phyloP scores from a whole-genome alignment of 2,113 vertebrate genomes.

The Heloderma charlesbogerti region DNA sequence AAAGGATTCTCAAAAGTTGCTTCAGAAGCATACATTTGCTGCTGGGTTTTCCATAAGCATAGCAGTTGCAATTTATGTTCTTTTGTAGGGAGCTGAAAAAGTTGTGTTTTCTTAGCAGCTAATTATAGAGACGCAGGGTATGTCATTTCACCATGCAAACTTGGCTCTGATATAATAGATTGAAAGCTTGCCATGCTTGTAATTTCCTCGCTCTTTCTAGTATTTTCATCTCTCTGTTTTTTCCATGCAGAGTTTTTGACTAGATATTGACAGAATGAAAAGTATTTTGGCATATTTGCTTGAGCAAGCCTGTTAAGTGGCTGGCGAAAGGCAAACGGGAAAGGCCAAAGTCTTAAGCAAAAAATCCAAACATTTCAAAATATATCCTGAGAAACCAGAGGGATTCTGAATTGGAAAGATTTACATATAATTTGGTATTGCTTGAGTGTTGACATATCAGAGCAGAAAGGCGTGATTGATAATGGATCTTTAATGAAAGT shows the following conservation, averaged over 20 bases:
- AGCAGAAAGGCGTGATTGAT: not conserved
- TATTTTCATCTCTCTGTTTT: constrained; percentile 78
- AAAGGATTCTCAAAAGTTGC: constrained; percentile 80
- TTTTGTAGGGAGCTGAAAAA: constrained; percentile 74
- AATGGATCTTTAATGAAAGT: not conserved
- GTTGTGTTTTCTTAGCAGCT: constrained; percentile 79
- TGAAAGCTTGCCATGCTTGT: constrained; percentile 82
- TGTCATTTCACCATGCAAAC: constrained; percentile 80
- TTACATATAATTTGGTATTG: constrained; percentile 1
- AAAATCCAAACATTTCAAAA: constrained; percentile 31
- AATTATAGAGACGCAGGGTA: constrained; percentile 80
- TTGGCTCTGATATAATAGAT: constrained; percentile 76
- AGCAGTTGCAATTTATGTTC: constrained; percentile 72
- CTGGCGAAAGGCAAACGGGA: constrained; percentile 68
- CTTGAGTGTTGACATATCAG: not conserved
- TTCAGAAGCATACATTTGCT: constrained; percentile 76
- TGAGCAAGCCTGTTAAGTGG: constrained; percentile 80
- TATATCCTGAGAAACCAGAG: not conserved
- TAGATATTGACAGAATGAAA: constrained; percentile 80
- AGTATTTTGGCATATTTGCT: constrained; percentile 79
- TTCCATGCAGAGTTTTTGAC: constrained; percentile 80
- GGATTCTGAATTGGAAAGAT: not conserved
- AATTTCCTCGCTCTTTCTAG: constrained; percentile 80
- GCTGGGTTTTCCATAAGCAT: constrained; percentile 68
- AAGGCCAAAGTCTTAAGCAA: constrained; percentile 62